Evolutionary conservation across 2,888 invertebrate species (phyloP).

Genomic region (Heliconius charithonia): DNA sequence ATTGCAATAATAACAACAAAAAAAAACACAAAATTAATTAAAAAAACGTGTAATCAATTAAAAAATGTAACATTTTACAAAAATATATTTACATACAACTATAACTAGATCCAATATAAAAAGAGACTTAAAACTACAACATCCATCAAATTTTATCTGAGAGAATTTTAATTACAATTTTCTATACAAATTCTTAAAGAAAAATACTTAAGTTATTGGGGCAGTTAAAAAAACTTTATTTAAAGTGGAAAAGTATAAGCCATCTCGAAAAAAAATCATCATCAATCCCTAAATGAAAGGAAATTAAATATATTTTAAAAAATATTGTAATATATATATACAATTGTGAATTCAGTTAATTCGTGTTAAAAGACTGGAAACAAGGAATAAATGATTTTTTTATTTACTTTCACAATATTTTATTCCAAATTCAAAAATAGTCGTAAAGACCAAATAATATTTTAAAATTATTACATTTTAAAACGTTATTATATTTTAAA

Average conservation of each 20-base stretch:
- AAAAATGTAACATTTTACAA: constrained; percentile 81
- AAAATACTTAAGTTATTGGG: not conserved
- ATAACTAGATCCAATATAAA: constrained; percentile 28
- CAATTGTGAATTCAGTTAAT: too few species aligned
- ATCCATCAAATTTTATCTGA: constrained; percentile 37
- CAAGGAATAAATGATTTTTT: too few species aligned
- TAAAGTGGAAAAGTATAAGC: not conserved
- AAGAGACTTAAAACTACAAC: constrained; percentile 37
- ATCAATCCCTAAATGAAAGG: not conserved
- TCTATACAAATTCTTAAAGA: constrained; percentile 9
- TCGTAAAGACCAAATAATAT: too few species aligned
- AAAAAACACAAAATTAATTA: constrained; percentile 53
- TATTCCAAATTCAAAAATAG: too few species aligned
- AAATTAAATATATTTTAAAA: not conserved
- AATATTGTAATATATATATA: not conserved
- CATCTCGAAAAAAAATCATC: not conserved
- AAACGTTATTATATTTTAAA: too few species aligned
- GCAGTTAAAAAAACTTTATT: not conserved
- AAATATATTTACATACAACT: constrained; percentile 78
- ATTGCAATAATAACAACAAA: not conserved
- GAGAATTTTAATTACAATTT: constrained; percentile 20
- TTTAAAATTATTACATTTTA: too few species aligned
- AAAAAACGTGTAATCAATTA: constrained; percentile 79
- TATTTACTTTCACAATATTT: too few species aligned
- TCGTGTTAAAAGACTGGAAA: too few species aligned